A percentile compares a stretch with the other conserved stretches of the same genome.
Conservation (phyloP, 2,113 vertebrate species). For the Rostratula benghalensis region DNA sequence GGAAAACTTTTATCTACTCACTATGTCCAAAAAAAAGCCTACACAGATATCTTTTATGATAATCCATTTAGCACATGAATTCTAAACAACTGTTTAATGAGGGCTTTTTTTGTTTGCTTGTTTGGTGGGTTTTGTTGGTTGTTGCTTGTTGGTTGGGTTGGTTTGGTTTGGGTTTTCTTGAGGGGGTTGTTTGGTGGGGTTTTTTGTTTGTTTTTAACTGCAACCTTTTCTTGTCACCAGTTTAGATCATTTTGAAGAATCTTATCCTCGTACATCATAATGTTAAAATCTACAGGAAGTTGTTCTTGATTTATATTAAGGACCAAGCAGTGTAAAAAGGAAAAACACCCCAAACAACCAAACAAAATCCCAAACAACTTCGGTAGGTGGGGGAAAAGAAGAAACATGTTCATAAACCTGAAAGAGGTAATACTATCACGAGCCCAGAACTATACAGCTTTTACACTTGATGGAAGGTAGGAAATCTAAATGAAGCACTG, state of each 20-base stretch:
- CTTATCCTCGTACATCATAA: background rate
- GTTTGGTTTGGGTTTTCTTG: too few species aligned
- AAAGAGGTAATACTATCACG: background rate
- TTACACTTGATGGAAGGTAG: background rate
- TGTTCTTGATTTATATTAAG: background rate
- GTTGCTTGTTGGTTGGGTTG: background rate
- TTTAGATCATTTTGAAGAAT: background rate
- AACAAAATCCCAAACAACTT: background rate
- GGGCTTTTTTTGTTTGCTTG: background rate
- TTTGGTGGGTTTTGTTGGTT: background rate
- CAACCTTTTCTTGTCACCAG: background rate
- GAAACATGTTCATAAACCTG: background rate
- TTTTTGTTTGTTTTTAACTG: background rate
- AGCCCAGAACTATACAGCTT: background rate
- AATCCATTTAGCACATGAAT: background rate
- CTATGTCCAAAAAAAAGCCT: background rate
- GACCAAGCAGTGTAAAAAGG: background rate
- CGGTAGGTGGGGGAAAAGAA: accelerated
- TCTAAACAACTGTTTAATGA: background rate
- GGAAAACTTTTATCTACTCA: background rate
- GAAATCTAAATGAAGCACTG: background rate
- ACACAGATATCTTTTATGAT: background rate
- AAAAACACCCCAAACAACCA: background rate
- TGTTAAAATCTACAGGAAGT: background rate
- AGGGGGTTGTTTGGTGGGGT: too few species aligned